These are phyloP conservation scores for Sardinella longiceps DNA, from an alignment of 2,797 vertebrate species.

Conservation along the genomic window DNA sequence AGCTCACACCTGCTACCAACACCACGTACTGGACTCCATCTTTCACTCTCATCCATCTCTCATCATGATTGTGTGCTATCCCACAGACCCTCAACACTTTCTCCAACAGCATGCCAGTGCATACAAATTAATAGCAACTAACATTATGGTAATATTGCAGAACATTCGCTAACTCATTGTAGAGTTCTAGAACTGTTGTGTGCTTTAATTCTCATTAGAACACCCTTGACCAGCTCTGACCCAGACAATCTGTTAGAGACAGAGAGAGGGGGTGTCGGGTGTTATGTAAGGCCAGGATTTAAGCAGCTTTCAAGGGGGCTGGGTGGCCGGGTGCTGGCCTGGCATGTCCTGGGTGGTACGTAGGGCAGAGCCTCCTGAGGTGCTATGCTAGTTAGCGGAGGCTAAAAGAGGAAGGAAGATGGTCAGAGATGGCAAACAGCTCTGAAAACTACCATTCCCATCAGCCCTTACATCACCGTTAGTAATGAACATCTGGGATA, in stretches of 20 bases:
- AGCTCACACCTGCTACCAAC: neutral
- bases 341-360: slow-evolving; percentile 38
- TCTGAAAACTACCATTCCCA: neutral
- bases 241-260: slow-evolving; percentile 48
- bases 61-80: neutral
- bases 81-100: neutral
- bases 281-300: slow-evolving; percentile 66
- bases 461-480: neutral
- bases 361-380: slow-evolving; percentile 34
- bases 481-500: neutral
- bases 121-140: neutral
- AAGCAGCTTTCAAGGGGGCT: slow-evolving; percentile 68
- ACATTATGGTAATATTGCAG: neutral
- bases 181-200: neutral
- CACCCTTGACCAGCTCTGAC: slow-evolving; percentile 34
- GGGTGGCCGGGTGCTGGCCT: slow-evolving; percentile 49
- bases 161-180: neutral
- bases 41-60: neutral
- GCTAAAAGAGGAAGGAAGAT: neutral
- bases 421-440: neutral
- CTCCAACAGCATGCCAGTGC: neutral
- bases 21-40: too few relatives aligned
- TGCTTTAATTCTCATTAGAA: neutral
- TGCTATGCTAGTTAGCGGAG: neutral
- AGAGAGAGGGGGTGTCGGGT: slow-evolving; percentile 46